These are phyloP conservation scores for Bufo bufo DNA, from an alignment of 2,113 vertebrate species.

Conservation along the genomic window DNA sequence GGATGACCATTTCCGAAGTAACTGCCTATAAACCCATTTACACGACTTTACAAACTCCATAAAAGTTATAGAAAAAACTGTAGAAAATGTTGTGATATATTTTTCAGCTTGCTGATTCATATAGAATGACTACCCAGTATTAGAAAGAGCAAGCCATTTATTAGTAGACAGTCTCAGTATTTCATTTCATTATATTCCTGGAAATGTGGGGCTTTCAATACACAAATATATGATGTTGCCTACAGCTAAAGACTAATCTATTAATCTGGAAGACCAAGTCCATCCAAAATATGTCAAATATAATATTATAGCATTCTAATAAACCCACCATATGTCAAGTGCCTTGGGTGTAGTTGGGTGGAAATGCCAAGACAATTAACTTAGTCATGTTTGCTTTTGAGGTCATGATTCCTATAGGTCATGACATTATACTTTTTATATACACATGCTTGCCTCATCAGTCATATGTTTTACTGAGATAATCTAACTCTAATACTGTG, in stretches of 20 bases:
- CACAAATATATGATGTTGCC: constrained; percentile 19
- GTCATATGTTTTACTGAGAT: not conserved
- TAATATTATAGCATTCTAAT: constrained; percentile 1
- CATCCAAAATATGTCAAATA: constrained; percentile 18
- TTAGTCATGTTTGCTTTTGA: constrained; percentile 7
- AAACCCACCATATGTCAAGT: constrained; percentile 21
- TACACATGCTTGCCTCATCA: constrained; percentile 15
- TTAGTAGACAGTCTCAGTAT: not conserved
- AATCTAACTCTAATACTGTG: not conserved
- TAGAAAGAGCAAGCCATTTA: constrained; percentile 14
- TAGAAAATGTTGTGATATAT: not conserved
- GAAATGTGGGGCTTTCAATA: not conserved
- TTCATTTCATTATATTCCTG: not conserved
- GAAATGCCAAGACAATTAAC: constrained; percentile 31
- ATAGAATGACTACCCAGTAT: not conserved
- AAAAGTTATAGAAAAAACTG: too few species aligned
- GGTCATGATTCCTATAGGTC: constrained; percentile 1
- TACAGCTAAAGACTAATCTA: constrained; percentile 31
- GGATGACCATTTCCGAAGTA: too few species aligned
- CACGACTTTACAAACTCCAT: too few species aligned
- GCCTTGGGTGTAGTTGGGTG: not conserved
- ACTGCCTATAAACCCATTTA: too few species aligned
- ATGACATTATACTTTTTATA: constrained; percentile 29
- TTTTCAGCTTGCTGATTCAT: not conserved
- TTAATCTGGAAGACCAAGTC: not conserved